Evolutionary conservation across 2,113 vertebrate genomes (phyloP), one percentile per base, ranked within the genome.

Genomic region (Leucosticte australis): DNA sequence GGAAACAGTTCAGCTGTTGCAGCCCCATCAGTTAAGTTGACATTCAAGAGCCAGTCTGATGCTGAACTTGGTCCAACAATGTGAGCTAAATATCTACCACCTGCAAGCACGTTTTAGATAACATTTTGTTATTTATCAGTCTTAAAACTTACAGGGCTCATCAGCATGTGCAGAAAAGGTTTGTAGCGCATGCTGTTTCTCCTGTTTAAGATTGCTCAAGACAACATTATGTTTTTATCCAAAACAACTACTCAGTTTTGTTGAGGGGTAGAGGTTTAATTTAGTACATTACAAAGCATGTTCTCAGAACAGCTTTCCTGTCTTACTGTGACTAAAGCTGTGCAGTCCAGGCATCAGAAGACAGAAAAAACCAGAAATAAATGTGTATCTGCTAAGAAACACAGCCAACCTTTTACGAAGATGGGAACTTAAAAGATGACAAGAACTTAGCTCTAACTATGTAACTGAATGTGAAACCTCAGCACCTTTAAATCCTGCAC

Each of bases 171-270:
- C 71, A 73, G 28, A 53, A 55, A 60, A 87, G 10, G 35, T 59
- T 7, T 76, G 16, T 35, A 73, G n/a, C 8, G 63, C 2, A 0
- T 39, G 24, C 50, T 62, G 50, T 16, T 83, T 60, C 35, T 90
- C 46, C 42, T 49, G 82, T 85, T 90, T 77, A 93, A 94, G 88
- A 92, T 47, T 83, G 79, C 68, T 94, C 79, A 88, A 88, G 55
- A 86, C 62, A 93, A 56, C 13, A 19, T 35, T 23, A 50, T 17
- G 62, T 27, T 23, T 83, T 78, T 18, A 83, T 46, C n/a, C 74
- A 27, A 52, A 86, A 18, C 37, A 53, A 57, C 21, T 50, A 19
- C 46, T 92, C 26, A 20, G 31, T 90, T 90, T 55, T 71, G 31
- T 46, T 39, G 35, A 68, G 47, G n/a, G 19, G 19, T 27, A 63